Conservation (phyloP, 2,113 vertebrate species). For the Psilopsiagon aurifrons region DNA sequence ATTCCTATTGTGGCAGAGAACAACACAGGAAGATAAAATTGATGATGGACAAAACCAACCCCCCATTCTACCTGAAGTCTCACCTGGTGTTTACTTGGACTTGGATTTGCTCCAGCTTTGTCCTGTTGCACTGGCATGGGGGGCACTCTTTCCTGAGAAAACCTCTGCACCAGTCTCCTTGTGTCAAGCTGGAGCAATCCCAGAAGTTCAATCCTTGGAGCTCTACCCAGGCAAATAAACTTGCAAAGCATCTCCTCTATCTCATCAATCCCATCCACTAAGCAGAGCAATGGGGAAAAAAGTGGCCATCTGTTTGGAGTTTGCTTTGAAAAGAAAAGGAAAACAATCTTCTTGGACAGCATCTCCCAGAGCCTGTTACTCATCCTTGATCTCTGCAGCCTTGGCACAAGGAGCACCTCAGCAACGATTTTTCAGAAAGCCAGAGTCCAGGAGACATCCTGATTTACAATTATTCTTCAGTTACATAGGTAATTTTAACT, state of each 20-base stretch:
- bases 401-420: conserved; percentile 5
- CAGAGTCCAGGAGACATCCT: conserved; percentile 29
- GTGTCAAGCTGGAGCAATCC: background rate
- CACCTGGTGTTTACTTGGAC: background rate
- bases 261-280: background rate
- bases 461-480: conserved; percentile 64
- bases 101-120: background rate
- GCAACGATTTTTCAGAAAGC: conserved; percentile 35
- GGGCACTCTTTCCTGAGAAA: background rate
- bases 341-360: conserved; percentile 31
- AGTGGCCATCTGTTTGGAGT: conserved; percentile 71
- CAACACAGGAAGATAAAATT: background rate
- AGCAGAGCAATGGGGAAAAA: background rate
- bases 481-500: conserved; percentile 73
- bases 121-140: rapidly evolving
- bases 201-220: background rate
- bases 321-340: conserved; percentile 53
- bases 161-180: background rate
- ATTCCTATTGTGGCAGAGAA: background rate
- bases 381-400: conserved; percentile 23
- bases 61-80: background rate
- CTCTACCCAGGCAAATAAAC: background rate
- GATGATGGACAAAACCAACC: background rate
- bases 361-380: conserved; percentile 43
- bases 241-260: background rate